phyloP scores from a whole-genome alignment of 2,797 vertebrate genomes.

The Sebastolobus alascanus region DNA sequence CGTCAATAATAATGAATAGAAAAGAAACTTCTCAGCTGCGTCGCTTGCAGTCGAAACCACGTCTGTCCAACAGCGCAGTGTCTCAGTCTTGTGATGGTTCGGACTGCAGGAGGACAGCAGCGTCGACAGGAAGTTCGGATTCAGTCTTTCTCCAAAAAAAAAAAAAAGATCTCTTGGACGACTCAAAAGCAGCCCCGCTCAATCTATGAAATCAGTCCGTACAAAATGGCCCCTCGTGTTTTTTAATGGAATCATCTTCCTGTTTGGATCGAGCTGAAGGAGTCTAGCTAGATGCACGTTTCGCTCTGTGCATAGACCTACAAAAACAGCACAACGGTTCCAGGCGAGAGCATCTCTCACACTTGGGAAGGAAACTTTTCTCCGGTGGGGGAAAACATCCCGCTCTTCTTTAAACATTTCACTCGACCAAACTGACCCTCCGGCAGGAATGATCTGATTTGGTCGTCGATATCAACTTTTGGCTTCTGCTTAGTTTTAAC shows the following conservation, averaged over 20 bases:
- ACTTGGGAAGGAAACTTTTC: slow-evolving; percentile 42
- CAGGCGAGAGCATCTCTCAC: slow-evolving; percentile 31
- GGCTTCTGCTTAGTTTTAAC: slow-evolving; percentile 65
- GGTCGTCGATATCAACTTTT: slow-evolving; percentile 61
- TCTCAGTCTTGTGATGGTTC: slow-evolving; percentile 53
- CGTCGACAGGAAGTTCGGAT: slow-evolving; percentile 41
- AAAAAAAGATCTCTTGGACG: slow-evolving; percentile 23
- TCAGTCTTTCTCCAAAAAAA: slow-evolving; percentile 50
- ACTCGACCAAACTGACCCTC: slow-evolving; percentile 35
- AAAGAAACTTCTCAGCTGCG: slow-evolving; percentile 51
- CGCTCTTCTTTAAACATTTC: slow-evolving; percentile 29
- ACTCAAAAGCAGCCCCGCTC: slow-evolving; percentile 27
- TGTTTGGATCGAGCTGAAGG: slow-evolving; percentile 54
- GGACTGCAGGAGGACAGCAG: slow-evolving; percentile 45
- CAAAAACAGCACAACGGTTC: slow-evolving; percentile 59
- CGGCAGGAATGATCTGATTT: slow-evolving; percentile 50
- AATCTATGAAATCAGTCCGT: slow-evolving; percentile 59
- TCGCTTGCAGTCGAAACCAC: slow-evolving; percentile 51
- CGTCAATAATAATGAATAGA: slow-evolving; percentile 61
- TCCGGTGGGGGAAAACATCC: slow-evolving; percentile 5
- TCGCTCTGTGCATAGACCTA: slow-evolving; percentile 72
- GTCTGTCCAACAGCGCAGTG: slow-evolving; percentile 11
- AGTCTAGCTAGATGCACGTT: slow-evolving; percentile 53
- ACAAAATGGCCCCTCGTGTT: slow-evolving; percentile 74
- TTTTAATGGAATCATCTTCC: slow-evolving; percentile 52